These are phyloP conservation scores for Alces alces DNA, from an alignment of 2,113 vertebrate genomes.

Conservation along the genomic window DNA sequence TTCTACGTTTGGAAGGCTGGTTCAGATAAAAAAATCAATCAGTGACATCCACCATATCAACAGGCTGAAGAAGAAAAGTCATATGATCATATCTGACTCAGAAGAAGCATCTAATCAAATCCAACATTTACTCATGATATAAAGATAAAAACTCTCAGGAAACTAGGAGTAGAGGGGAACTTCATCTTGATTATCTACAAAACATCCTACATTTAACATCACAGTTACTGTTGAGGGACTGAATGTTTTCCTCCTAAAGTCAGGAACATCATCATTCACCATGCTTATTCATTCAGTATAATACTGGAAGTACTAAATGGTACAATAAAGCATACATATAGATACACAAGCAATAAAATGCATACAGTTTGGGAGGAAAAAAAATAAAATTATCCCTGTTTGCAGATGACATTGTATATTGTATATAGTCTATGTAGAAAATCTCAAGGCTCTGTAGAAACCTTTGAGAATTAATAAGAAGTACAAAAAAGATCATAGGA, in stretches of 20 bases:
- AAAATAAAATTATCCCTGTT: neutral
- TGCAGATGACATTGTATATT: neutral
- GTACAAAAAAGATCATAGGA: neutral
- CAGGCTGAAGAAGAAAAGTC: neutral
- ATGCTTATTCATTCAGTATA: neutral
- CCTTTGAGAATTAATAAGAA: neutral
- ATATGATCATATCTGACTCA: neutral
- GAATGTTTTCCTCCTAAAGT: neutral
- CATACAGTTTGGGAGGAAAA: neutral
- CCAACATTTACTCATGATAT: neutral
- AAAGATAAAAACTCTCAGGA: neutral
- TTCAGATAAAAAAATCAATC: neutral
- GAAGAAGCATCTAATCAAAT: neutral
- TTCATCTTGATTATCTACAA: neutral
- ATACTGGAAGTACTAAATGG: neutral
- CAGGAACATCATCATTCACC: neutral
- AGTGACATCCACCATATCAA: neutral
- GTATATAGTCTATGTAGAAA: neutral
- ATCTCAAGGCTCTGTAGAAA: neutral
- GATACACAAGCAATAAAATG: neutral
- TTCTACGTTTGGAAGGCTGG: neutral
- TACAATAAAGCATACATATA: neutral
- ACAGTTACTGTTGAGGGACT: neutral
- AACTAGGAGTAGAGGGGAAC: neutral
- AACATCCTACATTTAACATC: neutral